Conservation (phyloP, 30 jellyfish, hydroid and myxozoan species). For the Aurelia sp. region DNA sequence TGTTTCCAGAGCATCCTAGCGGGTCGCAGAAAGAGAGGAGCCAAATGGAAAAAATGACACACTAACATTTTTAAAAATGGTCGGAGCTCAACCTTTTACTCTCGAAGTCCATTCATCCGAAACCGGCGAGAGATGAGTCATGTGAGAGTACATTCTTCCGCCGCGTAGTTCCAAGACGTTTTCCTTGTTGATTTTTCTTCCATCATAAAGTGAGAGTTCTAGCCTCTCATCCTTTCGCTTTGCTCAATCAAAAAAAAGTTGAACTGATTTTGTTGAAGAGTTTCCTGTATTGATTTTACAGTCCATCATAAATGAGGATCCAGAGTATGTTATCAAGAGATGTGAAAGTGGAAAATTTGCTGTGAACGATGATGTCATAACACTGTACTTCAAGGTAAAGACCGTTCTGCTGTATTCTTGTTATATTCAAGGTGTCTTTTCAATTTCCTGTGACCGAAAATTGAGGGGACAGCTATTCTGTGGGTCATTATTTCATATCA, state of each 20-base stretch:
- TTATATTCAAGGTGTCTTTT: background rate
- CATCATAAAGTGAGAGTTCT: constrained; percentile 83
- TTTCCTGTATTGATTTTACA: constrained; percentile 1
- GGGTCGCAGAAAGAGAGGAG: too few relatives aligned
- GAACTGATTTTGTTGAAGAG: background rate
- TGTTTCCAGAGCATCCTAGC: too few relatives aligned
- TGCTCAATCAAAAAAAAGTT: background rate
- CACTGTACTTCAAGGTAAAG: constrained; percentile 80
- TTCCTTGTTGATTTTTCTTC: constrained; percentile 19
- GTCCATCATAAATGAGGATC: constrained; percentile 93
- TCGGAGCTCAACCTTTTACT: too few relatives aligned
- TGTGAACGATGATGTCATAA: constrained; percentile 81
- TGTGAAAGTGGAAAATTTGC: constrained; percentile 91
- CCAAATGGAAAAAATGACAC: too few relatives aligned
- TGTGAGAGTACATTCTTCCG: too few relatives aligned
- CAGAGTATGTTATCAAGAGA: constrained; percentile 88
- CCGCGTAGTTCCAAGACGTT: background rate
- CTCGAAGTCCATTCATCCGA: too few relatives aligned
- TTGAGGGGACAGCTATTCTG: too few relatives aligned
- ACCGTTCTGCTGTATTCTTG: background rate
- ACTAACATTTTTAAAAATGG: too few relatives aligned
- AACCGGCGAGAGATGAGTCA: too few relatives aligned
- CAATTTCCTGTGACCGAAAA: too few relatives aligned
- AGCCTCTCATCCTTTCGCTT: background rate
- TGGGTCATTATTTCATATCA: too few relatives aligned